These are phyloP conservation scores for Yponomeuta malinellus DNA, from an alignment of 2,888 invertebrate genomes.

Conservation along the genomic window DNA sequence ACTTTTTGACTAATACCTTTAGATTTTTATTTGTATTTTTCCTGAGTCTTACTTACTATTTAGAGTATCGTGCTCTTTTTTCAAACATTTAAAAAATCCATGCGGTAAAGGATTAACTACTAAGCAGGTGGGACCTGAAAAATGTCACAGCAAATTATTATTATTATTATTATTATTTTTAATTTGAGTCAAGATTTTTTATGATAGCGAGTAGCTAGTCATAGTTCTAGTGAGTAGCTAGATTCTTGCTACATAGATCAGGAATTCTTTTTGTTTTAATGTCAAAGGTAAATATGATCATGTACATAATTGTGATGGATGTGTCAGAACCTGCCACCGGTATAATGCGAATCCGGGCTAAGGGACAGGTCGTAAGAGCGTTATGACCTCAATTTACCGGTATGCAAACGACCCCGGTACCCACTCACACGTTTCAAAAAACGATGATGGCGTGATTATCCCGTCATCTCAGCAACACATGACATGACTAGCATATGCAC, in stretches of 20 bases:
- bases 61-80: too few relatives aligned
- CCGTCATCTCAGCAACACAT: slow-evolving; percentile 39
- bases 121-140: too few relatives aligned
- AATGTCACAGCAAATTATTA: too few relatives aligned
- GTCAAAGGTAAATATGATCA: slow-evolving; percentile 4
- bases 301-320: slow-evolving; percentile 8
- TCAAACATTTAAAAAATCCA: too few relatives aligned
- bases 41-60: too few relatives aligned
- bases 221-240: too few relatives aligned
- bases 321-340: neutral
- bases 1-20: too few relatives aligned
- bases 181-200: too few relatives aligned
- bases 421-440: slow-evolving; percentile 26
- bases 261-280: neutral
- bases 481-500: slow-evolving; percentile 37
- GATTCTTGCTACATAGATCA: neutral
- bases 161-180: too few relatives aligned
- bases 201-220: too few relatives aligned
- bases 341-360: neutral
- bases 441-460: slow-evolving; percentile 39
- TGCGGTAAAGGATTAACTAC: too few relatives aligned
- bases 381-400: neutral
- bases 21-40: too few relatives aligned
- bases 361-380: neutral
- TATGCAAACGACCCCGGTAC: slow-evolving; percentile 11